phyloP scores from a whole-genome alignment of 1,140 invertebrate species.

The Aphis craccivora region DNA sequence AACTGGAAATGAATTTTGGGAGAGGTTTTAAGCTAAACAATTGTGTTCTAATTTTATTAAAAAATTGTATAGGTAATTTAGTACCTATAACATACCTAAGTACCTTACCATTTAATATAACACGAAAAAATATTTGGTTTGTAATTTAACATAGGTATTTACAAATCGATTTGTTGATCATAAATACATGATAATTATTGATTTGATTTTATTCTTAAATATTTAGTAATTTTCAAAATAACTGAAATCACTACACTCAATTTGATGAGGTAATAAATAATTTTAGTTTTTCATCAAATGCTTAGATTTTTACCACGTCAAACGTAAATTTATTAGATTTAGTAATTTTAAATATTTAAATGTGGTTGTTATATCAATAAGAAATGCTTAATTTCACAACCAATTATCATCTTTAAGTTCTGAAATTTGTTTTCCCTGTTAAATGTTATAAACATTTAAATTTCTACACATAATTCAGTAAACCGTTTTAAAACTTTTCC shows the following conservation, averaged over 20 bases:
- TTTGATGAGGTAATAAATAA: slow-evolving; percentile 5
- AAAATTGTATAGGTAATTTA: too few relatives aligned
- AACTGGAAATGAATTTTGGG: too few relatives aligned
- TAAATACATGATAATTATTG: neutral
- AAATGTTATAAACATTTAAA: neutral
- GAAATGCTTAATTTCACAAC: slow-evolving; percentile 17
- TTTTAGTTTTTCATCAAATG: neutral
- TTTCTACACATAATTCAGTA: neutral
- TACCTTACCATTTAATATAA: too few relatives aligned
- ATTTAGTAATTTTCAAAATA: neutral
- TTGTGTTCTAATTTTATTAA: too few relatives aligned
- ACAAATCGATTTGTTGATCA: neutral
- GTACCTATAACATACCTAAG: too few relatives aligned
- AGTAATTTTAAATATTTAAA: slow-evolving; percentile 1
- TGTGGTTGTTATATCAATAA: neutral
- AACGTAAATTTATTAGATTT: neutral
- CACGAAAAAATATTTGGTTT: neutral
- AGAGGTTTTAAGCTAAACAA: too few relatives aligned
- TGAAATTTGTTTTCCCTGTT: neutral
- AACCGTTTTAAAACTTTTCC: neutral
- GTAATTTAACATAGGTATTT: neutral
- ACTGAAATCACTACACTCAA: neutral
- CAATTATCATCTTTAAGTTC: neutral
- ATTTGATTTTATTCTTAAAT: neutral
- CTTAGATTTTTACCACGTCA: neutral